Evolutionary conservation across 2,113 vertebrate genomes (phyloP).

Genomic region (Chlorodrepanis virens): DNA sequence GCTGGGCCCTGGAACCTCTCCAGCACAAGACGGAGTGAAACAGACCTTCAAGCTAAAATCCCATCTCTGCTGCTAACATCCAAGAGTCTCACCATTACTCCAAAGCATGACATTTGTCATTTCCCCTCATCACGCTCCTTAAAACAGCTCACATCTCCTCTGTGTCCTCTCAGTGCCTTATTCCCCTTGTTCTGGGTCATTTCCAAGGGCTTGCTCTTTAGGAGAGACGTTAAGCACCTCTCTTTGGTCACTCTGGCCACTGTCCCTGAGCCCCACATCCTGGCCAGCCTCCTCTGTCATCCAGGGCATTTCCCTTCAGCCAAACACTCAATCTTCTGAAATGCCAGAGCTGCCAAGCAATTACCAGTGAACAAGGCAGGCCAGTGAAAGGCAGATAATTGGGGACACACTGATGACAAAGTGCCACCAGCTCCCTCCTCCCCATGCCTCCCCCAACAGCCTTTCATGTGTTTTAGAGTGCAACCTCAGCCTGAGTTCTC

Average conservation of each 20-base stretch:
- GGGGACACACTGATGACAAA: neutral
- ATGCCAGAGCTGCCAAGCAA: neutral
- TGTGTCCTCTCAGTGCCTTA: neutral
- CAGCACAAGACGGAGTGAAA: neutral
- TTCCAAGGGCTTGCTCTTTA: neutral
- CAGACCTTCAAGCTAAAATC: neutral
- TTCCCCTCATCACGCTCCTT: neutral
- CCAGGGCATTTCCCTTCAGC: neutral
- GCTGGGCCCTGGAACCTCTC: neutral
- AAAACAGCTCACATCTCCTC: neutral
- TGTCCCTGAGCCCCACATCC: rapidly evolving
- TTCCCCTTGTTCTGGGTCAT: neutral
- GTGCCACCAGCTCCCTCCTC: neutral
- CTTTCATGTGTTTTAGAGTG: neutral
- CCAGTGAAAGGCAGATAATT: neutral
- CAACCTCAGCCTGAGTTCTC: neutral
- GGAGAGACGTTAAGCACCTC: neutral
- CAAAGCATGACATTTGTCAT: neutral
- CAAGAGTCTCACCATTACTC: neutral
- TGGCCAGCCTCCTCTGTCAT: neutral
- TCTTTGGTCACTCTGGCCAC: rapidly evolving
- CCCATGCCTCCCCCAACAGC: neutral
- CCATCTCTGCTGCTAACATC: neutral
- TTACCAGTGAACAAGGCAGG: neutral
- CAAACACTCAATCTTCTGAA: constrained; percentile 12